Evolutionary conservation across 1,140 invertebrate genomes (phyloP).

Genomic region (Calycopis cecrops): DNA sequence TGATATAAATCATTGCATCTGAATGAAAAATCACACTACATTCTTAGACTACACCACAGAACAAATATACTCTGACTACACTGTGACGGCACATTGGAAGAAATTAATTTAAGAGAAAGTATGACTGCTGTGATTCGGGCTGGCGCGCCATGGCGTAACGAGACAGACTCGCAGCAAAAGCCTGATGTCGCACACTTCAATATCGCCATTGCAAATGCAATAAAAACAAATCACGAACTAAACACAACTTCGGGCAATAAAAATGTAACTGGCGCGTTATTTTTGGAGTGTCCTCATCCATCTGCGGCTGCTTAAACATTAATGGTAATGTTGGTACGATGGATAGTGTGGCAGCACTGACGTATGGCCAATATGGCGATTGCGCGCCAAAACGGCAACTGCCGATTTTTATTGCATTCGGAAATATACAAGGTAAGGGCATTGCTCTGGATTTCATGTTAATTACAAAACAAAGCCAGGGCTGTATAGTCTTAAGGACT

Average conservation of each 20-base stretch:
- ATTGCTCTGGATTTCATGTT: not conserved
- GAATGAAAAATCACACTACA: no score
- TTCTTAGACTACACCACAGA: no score
- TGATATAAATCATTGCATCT: no score
- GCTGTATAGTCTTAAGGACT: not conserved
- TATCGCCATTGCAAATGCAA: not conserved
- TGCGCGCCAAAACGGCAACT: constrained; percentile 22
- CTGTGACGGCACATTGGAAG: no score
- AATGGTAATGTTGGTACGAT: constrained; percentile 22
- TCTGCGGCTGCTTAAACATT: constrained; percentile 8
- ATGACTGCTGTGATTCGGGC: no score
- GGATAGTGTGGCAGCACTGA: constrained; percentile 25
- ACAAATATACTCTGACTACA: no score
- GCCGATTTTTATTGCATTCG: constrained; percentile 8
- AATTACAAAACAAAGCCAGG: not conserved
- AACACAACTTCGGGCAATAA: not conserved
- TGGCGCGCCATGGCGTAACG: no score
- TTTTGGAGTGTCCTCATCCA: not conserved
- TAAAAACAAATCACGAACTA: not conserved
- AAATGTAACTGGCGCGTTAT: not conserved
- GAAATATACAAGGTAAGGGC: no score
- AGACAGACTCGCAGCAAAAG: not conserved
- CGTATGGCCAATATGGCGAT: constrained; percentile 29
- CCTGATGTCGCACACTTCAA: not conserved
- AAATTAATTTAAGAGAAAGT: no score